These are phyloP conservation scores for Leucophenga maculata DNA, from an alignment of 2,888 invertebrate species.

Conservation along the genomic window DNA sequence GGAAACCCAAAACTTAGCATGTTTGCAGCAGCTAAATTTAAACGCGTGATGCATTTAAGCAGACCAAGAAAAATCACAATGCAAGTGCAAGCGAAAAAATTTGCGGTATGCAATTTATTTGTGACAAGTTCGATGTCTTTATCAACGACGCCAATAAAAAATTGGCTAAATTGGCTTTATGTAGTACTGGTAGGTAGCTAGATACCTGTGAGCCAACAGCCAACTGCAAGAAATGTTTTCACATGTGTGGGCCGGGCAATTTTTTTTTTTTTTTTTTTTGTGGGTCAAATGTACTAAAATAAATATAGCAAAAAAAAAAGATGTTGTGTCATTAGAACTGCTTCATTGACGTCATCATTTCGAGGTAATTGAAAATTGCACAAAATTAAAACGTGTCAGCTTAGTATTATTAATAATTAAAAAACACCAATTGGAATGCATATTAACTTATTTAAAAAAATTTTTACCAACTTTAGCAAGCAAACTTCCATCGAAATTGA, in stretches of 20 bases:
- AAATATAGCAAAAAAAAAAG: too few relatives aligned
- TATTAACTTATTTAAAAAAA: not conserved
- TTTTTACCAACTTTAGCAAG: conserved; percentile 79
- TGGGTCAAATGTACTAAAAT: too few relatives aligned
- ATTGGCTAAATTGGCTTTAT: not conserved
- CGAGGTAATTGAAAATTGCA: not conserved
- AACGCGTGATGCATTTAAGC: conserved; percentile 55
- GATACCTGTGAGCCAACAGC: too few relatives aligned
- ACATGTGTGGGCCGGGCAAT: too few relatives aligned
- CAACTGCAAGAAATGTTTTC: too few relatives aligned
- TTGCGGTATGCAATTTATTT: conserved; percentile 57
- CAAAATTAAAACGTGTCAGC: too few relatives aligned
- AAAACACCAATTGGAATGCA: not conserved
- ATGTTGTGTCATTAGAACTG: too few relatives aligned
- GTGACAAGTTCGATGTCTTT: conserved; percentile 67
- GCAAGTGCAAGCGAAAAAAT: conserved; percentile 40
- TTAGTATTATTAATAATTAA: not conserved
- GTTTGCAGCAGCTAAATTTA: conserved; percentile 57
- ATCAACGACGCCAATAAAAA: conserved; percentile 42
- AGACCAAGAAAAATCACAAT: conserved; percentile 29
- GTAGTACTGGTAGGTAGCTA: too few relatives aligned
- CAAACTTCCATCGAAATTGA: conserved; percentile 98
- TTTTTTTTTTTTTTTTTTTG: too few relatives aligned
- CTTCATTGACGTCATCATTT: not conserved
- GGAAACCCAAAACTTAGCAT: conserved; percentile 18